A percentile compares a stretch with the other conserved stretches of the same genome.
These are phyloP conservation scores for Belonocnema kinseyi DNA, from an alignment of 1,140 invertebrate species.

Conservation along the genomic window DNA sequence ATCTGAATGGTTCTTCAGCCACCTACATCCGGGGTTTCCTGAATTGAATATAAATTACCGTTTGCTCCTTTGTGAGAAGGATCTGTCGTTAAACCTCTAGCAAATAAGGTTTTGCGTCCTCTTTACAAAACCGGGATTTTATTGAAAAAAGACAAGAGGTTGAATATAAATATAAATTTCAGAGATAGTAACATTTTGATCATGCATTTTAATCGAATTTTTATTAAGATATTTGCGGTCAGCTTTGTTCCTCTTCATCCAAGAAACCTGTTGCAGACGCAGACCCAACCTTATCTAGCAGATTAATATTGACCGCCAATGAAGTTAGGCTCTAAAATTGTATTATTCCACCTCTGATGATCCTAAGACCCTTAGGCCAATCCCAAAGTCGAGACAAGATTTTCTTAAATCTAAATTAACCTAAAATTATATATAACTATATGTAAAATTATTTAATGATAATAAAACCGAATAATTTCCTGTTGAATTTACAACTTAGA, in stretches of 20 bases:
- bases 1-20: constrained; percentile 55
- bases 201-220: background rate
- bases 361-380: no score
- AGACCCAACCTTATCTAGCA: no score
- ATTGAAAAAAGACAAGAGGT: constrained; percentile 24
- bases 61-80: constrained; percentile 60
- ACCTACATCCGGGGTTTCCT: constrained; percentile 66
- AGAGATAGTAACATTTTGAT: background rate
- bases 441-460: background rate
- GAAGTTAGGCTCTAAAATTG: no score
- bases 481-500: background rate
- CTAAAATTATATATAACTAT: no score
- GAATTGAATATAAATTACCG: constrained; percentile 70
- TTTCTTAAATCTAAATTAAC: no score
- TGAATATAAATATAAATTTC: background rate
- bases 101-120: constrained; percentile 55
- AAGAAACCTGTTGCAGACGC: no score
- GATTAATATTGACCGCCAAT: no score
- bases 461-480: background rate
- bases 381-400: no score
- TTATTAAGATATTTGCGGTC: no score
- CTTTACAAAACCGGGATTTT: constrained; percentile 25
- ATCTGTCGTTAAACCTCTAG: constrained; percentile 63
- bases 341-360: no score
- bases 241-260: no score